These are phyloP conservation scores for Ammodytes dubius DNA, from an alignment of 2,113 vertebrate genomes.

Conservation along the genomic window DNA sequence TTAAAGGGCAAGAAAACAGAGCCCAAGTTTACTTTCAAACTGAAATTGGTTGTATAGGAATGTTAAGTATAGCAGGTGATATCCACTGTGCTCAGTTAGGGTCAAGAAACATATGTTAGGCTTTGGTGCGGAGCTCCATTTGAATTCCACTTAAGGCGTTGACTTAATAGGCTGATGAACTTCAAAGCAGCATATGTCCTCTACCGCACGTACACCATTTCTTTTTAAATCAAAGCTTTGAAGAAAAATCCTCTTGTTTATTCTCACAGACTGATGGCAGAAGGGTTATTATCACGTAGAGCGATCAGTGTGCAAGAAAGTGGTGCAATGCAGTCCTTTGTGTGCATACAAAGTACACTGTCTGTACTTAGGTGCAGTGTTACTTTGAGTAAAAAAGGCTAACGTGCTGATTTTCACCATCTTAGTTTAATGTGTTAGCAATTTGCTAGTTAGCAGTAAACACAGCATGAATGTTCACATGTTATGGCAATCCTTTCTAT, in stretches of 20 bases:
- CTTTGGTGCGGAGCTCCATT: constrained; percentile 57
- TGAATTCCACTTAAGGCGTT: constrained; percentile 52
- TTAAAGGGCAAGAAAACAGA: constrained; percentile 17
- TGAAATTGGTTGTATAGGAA: constrained; percentile 8
- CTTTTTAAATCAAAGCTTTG: constrained; percentile 53
- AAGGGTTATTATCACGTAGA: constrained; percentile 2
- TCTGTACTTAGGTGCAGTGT: background rate
- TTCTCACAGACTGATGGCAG: constrained; percentile 32
- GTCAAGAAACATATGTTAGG: constrained; percentile 56
- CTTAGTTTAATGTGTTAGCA: background rate
- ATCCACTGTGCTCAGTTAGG: constrained; percentile 46
- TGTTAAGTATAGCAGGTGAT: constrained; percentile 25
- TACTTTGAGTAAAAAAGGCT: background rate
- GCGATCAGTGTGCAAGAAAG: constrained; percentile 38
- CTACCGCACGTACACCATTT: constrained; percentile 46
- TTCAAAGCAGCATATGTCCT: constrained; percentile 70
- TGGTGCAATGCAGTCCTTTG: constrained; percentile 38
- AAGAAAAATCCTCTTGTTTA: constrained; percentile 40
- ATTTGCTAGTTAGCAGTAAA: too few species aligned
- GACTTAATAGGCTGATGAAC: constrained; percentile 63
- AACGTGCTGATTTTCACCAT: background rate
- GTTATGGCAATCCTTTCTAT: background rate
- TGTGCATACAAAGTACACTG: too few species aligned
- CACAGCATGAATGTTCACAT: background rate
- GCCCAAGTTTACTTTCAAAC: background rate